Conservation (phyloP, 2,113 vertebrate species). For the Hippocampus abdominalis region DNA sequence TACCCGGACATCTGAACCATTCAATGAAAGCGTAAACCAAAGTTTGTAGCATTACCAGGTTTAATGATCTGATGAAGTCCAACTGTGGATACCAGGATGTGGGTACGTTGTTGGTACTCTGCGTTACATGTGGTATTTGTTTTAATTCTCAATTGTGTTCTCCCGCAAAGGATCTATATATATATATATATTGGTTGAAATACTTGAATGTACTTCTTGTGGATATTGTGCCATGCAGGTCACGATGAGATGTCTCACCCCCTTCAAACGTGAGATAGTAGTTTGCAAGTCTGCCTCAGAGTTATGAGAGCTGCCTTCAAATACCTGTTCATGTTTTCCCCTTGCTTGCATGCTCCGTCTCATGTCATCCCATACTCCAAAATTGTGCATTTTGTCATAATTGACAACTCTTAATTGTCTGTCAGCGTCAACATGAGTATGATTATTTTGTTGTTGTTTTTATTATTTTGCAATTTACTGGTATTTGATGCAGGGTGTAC, state of each 20-base stretch:
- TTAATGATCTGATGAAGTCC: constrained; percentile 31
- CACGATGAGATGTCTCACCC: background rate
- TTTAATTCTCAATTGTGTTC: constrained; percentile 8
- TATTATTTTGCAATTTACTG: background rate
- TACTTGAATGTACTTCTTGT: constrained; percentile 5
- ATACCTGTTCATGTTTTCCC: background rate
- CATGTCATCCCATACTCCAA: no score
- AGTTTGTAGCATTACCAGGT: constrained; percentile 26
- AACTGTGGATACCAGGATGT: constrained; percentile 36
- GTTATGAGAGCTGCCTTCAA: background rate
- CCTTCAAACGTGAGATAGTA: background rate
- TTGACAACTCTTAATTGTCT: no score
- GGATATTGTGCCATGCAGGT: background rate
- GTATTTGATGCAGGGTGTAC: background rate
- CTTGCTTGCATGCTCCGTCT: no score
- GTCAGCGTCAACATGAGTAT: background rate
- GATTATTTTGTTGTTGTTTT: no score
- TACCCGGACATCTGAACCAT: constrained; percentile 35
- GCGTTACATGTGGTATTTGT: constrained; percentile 21
- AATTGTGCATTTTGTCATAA: background rate
- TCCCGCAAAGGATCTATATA: background rate
- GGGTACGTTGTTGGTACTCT: constrained; percentile 8
- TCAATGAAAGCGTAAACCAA: constrained; percentile 31
- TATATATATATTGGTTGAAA: constrained; percentile 9
- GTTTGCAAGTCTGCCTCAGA: background rate